These are phyloP conservation scores for Agriopis marginaria DNA, from an alignment of 2,888 invertebrate species.

Conservation along the genomic window DNA sequence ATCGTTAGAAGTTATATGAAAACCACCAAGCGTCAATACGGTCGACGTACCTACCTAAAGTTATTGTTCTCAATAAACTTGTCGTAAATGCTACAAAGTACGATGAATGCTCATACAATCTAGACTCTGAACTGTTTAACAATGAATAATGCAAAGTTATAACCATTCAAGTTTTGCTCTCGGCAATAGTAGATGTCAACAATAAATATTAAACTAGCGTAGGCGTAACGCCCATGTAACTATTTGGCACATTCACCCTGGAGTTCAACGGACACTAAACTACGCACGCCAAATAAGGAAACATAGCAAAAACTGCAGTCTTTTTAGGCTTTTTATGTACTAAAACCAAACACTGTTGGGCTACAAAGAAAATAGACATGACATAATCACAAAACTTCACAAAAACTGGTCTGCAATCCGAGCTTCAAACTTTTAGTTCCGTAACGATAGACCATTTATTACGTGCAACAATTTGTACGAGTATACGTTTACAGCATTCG, in stretches of 20 bases:
- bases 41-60: background rate
- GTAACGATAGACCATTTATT: slow-evolving; percentile 46
- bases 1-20: background rate
- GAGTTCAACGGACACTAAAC: slow-evolving; percentile 63
- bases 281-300: slow-evolving; percentile 56
- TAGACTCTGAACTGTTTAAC: slow-evolving; percentile 12
- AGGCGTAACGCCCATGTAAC: slow-evolving; percentile 61
- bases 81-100: slow-evolving; percentile 4
- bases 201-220: slow-evolving; percentile 55
- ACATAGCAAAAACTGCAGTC: slow-evolving; percentile 45
- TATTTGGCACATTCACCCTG: slow-evolving; percentile 64
- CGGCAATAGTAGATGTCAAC: slow-evolving; percentile 36
- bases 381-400: slow-evolving; percentile 38
- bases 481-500: slow-evolving; percentile 33
- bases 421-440: slow-evolving; percentile 46
- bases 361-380: slow-evolving; percentile 41
- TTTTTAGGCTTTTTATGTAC: slow-evolving; percentile 41
- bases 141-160: slow-evolving; percentile 24
- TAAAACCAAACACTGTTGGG: slow-evolving; percentile 23
- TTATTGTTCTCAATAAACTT: slow-evolving; percentile 5
- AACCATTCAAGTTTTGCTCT: slow-evolving; percentile 8
- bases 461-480: slow-evolving; percentile 36
- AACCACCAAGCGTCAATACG: slow-evolving; percentile 1
- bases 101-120: slow-evolving; percentile 18
- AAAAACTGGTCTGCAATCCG: slow-evolving; percentile 55